These are phyloP conservation scores for Tachysurus fulvidraco DNA, from an alignment of 2,113 vertebrate genomes.

Conservation along the genomic window DNA sequence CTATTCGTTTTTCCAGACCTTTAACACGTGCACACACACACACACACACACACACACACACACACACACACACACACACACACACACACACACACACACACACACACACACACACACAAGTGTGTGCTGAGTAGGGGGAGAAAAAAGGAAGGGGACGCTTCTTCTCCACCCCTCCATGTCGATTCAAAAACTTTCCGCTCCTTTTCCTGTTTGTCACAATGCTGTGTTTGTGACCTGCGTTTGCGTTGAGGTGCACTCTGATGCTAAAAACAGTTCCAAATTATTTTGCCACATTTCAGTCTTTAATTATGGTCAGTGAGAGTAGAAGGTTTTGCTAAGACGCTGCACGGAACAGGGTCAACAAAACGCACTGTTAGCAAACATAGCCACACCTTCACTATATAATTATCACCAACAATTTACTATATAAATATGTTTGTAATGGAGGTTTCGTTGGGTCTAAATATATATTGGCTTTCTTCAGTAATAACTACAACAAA, in stretches of 20 bases:
- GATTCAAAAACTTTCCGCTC: conserved; percentile 62
- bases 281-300: conserved; percentile 3
- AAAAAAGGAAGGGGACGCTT: conserved; percentile 51
- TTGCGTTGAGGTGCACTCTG: conserved; percentile 41
- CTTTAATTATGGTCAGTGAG: conserved; percentile 60
- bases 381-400: conserved; percentile 40
- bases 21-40: neutral
- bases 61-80: neutral
- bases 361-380: neutral
- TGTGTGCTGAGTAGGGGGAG: conserved; percentile 40
- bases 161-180: conserved; percentile 57
- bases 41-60: neutral
- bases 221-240: conserved; percentile 60
- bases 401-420: conserved; percentile 61
- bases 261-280: conserved; percentile 21
- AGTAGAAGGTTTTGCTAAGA: conserved; percentile 52
- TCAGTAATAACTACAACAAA: conserved; percentile 8
- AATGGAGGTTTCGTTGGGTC: neutral
- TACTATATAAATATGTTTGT: conserved; percentile 52
- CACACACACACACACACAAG: conserved; percentile 33
- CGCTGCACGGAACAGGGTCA: neutral
- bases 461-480: neutral
- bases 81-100: too few species aligned
- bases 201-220: conserved; percentile 49
- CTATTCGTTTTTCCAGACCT: conserved; percentile 58